Evolutionary conservation across 2,888 invertebrate species (phyloP).

Genomic region (Lasiommata megera): DNA sequence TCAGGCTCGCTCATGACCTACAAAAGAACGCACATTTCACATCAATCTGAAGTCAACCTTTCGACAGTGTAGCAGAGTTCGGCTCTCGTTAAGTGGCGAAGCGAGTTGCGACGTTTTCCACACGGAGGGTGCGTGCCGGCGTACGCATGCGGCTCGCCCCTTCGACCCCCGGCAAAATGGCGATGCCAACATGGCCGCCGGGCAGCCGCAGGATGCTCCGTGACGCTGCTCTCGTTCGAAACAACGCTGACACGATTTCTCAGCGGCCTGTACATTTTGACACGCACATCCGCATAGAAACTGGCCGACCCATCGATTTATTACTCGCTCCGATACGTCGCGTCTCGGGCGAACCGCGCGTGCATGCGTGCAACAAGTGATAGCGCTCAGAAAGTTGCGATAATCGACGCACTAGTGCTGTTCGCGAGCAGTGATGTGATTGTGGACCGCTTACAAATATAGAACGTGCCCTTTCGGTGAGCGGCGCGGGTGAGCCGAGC

Average conservation of each 20-base stretch:
- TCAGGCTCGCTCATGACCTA: conserved; percentile 63
- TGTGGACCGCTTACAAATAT: conserved; percentile 69
- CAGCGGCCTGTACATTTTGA: conserved; percentile 62
- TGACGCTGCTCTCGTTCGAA: conserved; percentile 68
- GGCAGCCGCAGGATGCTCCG: conserved; percentile 77
- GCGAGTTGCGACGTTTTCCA: conserved; percentile 65
- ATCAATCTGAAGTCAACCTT: conserved; percentile 53
- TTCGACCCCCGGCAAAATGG: conserved; percentile 79
- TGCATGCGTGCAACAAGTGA: conserved; percentile 81
- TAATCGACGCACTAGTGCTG: conserved; percentile 55
- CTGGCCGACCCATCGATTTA: conserved; percentile 62
- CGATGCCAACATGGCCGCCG: conserved; percentile 80
- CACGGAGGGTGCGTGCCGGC: conserved; percentile 67
- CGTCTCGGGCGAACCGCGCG: conserved; percentile 56
- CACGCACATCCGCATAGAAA: conserved; percentile 58
- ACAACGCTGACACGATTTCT: conserved; percentile 67
- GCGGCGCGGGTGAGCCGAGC: conserved; percentile 74
- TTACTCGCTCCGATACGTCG: conserved; percentile 50
- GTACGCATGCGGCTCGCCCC: conserved; percentile 78
- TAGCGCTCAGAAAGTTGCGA: conserved; percentile 52
- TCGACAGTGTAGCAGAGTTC: conserved; percentile 47
- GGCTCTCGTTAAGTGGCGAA: conserved; percentile 44
- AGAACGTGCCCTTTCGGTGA: conserved; percentile 73
- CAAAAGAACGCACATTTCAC: conserved; percentile 60
- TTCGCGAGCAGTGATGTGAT: conserved; percentile 65